Evolutionary conservation across 1,140 invertebrate genomes (phyloP), one percentile per base, ranked within the genome.

Genomic region (Drosophila funebris): DNA sequence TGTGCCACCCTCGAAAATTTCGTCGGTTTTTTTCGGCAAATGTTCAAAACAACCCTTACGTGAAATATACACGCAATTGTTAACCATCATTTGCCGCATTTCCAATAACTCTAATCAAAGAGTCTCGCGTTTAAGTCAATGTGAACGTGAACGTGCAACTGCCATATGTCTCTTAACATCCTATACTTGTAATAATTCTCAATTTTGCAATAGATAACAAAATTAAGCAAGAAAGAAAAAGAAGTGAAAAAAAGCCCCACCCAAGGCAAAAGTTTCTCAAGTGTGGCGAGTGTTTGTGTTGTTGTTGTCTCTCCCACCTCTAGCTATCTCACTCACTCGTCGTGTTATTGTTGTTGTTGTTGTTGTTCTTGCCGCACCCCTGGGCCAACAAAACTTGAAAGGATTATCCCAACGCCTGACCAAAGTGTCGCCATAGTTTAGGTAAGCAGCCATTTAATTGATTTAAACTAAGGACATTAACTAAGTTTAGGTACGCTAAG

Each of bases 181-280:
- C 61, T 18, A 62, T 44, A 56, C 27, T 61, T 44, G 50, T 56
- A 56, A 69, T 77, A 69, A 36, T 77, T 67, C 54, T 50, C 72
- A 73, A 67, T 43, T 76, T 68, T 54, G 76, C 50, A 58, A 70
- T 56, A 37, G 13, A 57, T 69, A 64, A 64, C 57, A 57, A 60
- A 68, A 76, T 72, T 36, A 24, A 16, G 16, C 14, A 68, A 69
- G 56, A 73, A 58, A 64, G 18, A 18, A 36, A 50, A 53, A 81
- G 68, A 80, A 72, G 68, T 3, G 18, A 52, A 66, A 53, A 46
- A 66, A 56, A 48, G 79, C 83, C 82, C 78, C 83, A 88, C 83
- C 82, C 82, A 79, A 78, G 43, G 50, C 62, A 46, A 87, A 87
- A 78, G 76, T 87, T 78, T 84, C 78, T 84, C 80, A 84, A 84